Conservation (phyloP, 2,888 invertebrate genomes). For the Stenoptilia bipunctidactyla region DNA sequence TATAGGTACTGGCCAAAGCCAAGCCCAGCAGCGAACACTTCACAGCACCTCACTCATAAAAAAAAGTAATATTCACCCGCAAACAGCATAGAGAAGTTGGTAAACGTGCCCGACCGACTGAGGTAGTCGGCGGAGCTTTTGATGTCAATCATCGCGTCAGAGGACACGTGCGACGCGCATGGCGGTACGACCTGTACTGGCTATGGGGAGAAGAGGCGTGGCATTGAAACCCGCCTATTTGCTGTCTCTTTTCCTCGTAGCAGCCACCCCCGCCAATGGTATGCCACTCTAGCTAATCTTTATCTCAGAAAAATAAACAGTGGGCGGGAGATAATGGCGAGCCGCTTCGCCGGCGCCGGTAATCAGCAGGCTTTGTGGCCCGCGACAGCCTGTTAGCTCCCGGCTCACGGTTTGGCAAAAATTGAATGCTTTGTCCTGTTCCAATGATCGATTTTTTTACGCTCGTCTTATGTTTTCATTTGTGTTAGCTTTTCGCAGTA, state of each 20-base stretch:
- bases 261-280: conserved; percentile 50
- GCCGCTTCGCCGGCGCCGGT: conserved; percentile 45
- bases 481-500: conserved; percentile 11
- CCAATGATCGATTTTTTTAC: conserved; percentile 20
- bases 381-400: conserved; percentile 50
- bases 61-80: conserved; percentile 78
- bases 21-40: conserved; percentile 18
- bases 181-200: conserved; percentile 28
- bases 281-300: conserved; percentile 63
- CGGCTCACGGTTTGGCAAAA: conserved; percentile 52
- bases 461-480: conserved; percentile 6
- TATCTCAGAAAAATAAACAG: conserved; percentile 70
- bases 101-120: conserved; percentile 90
- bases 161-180: conserved; percentile 31
- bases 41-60: conserved; percentile 30
- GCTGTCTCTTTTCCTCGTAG: conserved; percentile 17
- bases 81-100: conserved; percentile 96
- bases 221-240: conserved; percentile 32
- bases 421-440: conserved; percentile 36
- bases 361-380: conserved; percentile 63
- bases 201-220: conserved; percentile 16
- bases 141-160: conserved; percentile 85
- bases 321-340: conserved; percentile 64
- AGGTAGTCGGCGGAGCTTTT: conserved; percentile 93
- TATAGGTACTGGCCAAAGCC: no score